A percentile compares a stretch with the other conserved stretches of the same genome.
Evolutionary conservation across 2,888 invertebrate genomes (phyloP).

Genomic region (Amorpha juglandis): DNA sequence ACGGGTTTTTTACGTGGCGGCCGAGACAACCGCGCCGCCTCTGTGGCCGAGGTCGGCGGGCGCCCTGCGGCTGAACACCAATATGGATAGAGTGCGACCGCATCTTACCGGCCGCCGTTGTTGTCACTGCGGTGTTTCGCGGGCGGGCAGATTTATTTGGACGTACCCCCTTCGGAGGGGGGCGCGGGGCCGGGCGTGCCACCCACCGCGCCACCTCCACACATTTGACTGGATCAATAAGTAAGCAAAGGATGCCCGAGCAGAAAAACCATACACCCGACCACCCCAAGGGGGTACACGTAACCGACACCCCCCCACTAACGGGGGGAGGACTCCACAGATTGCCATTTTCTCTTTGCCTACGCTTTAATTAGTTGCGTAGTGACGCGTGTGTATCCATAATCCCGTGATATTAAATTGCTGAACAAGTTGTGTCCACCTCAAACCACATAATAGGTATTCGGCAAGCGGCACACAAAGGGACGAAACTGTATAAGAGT

Average conservation of each 20-base stretch:
- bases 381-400: slow-evolving; percentile 82
- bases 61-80: slow-evolving; percentile 33
- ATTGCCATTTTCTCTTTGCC: slow-evolving; percentile 85
- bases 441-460: slow-evolving; percentile 29
- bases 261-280: slow-evolving; percentile 85
- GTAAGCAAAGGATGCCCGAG: slow-evolving; percentile 86
- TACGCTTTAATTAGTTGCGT: slow-evolving; percentile 85
- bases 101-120: slow-evolving; percentile 80
- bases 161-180: slow-evolving; percentile 78
- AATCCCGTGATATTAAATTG: slow-evolving; percentile 78
- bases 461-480: background rate
- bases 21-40: slow-evolving; percentile 23
- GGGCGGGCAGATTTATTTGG: slow-evolving; percentile 85
- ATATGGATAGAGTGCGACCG: slow-evolving; percentile 78
- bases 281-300: slow-evolving; percentile 84
- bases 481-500: background rate
- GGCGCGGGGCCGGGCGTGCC: slow-evolving; percentile 75
- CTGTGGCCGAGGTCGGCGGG: slow-evolving; percentile 35
- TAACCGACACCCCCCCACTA: slow-evolving; percentile 84
- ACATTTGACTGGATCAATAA: slow-evolving; percentile 86
- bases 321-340: slow-evolving; percentile 83
- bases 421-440: slow-evolving; percentile 41
- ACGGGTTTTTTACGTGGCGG: slow-evolving; percentile 43
- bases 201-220: slow-evolving; percentile 83
- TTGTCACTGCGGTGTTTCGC: slow-evolving; percentile 85